Base-by-base conservation (phyloP, 2,888 invertebrate species). In the Crossocerus cetratus region DNA sequence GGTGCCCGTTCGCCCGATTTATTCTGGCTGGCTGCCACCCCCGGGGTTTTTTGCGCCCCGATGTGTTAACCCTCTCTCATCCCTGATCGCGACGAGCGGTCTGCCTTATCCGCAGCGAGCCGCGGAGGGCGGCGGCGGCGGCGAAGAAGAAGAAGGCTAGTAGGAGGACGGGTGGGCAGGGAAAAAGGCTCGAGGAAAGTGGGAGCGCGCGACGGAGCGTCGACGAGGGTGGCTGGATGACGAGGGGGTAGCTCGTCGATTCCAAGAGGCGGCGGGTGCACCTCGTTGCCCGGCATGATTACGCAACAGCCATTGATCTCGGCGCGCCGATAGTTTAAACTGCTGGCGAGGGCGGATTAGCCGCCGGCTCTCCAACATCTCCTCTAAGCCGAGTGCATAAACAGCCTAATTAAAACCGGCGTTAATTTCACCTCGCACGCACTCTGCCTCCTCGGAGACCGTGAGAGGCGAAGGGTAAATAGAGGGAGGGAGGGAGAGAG, bases 281-380 rank as follows among this genome's bases (percentile, higher is more conserved):
- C 69, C 73, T 81, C 69, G 76, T 74, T 79, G 70, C 77, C 61
- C 82, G 67, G 75, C 74, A 75, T 64, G 74, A 76, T 82, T 82
- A 82, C 82, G 82, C 80, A 82, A 82, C 76, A 77, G 64, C 69
- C 82, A 82, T 82, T 82, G 82, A 82, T 82, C 82, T 78, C 64
- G 60, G 70, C 77, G 67, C 58, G 64, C 72, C 66, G 77, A 82
- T 79, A 76, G 77, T 74, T 72, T 58, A 75, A 79, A 79, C 71
- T 70, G 70, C 65, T 75, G 58, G 56, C 75, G 14, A 21, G 4
- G n/a, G n/a, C 45, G 20, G 60, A 49, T 60, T 43, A 59, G 42
- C 43, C 16, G 42, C 11, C 16, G 57, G 3, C 32, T 22, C 3
- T 23, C 57, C 1, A 16, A 4, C 0, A 49, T 0, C 49, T 11